Evolutionary conservation across 2,113 vertebrate genomes (phyloP).

Genomic region (Rousettus leschenaultii): DNA sequence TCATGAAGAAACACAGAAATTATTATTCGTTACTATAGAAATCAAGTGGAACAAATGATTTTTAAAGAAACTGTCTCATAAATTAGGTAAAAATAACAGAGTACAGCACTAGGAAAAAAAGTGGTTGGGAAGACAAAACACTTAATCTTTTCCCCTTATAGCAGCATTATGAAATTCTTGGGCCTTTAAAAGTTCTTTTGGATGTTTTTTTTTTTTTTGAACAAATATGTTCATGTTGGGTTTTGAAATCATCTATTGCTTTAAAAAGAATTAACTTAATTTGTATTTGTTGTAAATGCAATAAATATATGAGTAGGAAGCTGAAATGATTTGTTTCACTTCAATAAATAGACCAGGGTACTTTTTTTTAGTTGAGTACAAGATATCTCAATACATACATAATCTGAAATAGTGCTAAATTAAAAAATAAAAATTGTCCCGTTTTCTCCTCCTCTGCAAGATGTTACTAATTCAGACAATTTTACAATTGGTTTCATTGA

Average conservation of each 20-base stretch:
- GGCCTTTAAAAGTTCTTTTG: neutral
- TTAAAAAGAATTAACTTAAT: conserved; percentile 8
- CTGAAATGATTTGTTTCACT: neutral
- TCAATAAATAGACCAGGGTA: neutral
- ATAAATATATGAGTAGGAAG: neutral
- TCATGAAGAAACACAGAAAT: conserved; percentile 69
- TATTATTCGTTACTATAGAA: conserved; percentile 75
- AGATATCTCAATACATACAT: neutral
- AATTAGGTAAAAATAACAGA: conserved; percentile 34
- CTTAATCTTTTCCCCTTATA: neutral
- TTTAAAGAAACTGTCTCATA: conserved; percentile 28
- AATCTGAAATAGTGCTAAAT: neutral
- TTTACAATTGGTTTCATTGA: neutral
- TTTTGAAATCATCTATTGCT: neutral
- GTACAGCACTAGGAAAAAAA: neutral
- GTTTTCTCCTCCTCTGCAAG: neutral
- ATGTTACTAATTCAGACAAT: neutral
- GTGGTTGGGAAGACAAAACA: neutral
- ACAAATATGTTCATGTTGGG: neutral
- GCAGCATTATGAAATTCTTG: neutral
- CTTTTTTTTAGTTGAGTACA: neutral
- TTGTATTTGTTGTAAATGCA: neutral
- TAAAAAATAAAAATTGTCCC: neutral
- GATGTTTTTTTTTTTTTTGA: neutral
- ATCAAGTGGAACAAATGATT: conserved; percentile 31